Conservation (phyloP, 2,113 vertebrate species). For the Lamprotornis superbus region DNA sequence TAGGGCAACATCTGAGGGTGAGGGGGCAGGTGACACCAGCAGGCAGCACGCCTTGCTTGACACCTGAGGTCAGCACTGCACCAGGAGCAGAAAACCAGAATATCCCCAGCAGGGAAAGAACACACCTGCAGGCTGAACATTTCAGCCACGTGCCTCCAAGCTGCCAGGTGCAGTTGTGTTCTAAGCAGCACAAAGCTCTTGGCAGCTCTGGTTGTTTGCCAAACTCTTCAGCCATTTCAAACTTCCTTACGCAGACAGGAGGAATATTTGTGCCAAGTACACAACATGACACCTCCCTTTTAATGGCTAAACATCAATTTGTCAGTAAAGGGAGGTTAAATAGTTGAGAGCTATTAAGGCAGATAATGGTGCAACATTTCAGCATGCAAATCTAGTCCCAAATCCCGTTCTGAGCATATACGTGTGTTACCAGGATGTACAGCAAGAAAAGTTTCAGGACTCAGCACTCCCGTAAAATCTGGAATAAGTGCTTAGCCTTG, state of each 20-base stretch:
- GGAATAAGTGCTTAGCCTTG: neutral
- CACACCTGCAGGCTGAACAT: neutral
- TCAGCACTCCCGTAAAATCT: neutral
- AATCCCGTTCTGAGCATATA: fast-evolving
- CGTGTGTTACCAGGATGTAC: fast-evolving
- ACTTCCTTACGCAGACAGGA: neutral
- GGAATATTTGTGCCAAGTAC: neutral
- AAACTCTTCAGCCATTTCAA: neutral
- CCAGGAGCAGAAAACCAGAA: neutral
- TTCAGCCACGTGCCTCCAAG: neutral
- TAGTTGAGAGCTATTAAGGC: fast-evolving
- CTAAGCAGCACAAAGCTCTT: neutral
- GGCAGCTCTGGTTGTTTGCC: neutral
- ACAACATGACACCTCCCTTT: fast-evolving
- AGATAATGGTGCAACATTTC: neutral
- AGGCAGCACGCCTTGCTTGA: fast-evolving
- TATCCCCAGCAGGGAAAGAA: neutral
- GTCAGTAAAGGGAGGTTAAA: neutral
- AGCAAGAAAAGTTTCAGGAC: neutral
- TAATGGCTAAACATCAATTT: neutral
- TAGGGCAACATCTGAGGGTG: neutral
- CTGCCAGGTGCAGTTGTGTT: neutral
- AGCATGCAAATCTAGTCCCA: neutral
- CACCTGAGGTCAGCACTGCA: neutral
- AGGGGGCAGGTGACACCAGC: fast-evolving